These are phyloP conservation scores for Clamator glandarius DNA, from an alignment of 2,797 vertebrate genomes.

Conservation along the genomic window DNA sequence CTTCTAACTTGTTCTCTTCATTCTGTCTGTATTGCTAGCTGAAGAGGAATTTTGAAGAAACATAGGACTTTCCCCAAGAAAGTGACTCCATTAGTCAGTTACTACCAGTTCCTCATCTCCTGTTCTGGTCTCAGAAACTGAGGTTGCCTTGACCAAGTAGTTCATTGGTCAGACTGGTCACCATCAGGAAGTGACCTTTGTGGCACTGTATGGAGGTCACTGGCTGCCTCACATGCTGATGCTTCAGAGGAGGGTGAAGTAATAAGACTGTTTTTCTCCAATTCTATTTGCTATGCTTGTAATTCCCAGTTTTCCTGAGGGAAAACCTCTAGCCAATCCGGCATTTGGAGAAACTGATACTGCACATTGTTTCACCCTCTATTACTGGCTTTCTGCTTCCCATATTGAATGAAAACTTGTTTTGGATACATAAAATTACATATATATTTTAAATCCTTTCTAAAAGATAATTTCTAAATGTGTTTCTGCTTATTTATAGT, in stretches of 20 bases:
- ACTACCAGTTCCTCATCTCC: background rate
- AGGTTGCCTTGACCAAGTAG: background rate
- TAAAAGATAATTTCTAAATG: background rate
- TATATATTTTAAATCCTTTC: background rate
- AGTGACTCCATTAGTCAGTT: background rate
- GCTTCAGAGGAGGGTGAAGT: no score
- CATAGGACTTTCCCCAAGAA: background rate
- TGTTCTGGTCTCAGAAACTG: background rate
- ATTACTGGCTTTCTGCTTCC: background rate
- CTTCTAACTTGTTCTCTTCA: background rate
- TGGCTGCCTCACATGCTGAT: background rate
- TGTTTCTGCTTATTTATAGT: background rate
- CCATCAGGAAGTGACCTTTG: background rate
- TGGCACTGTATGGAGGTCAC: fast-evolving
- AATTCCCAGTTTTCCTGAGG: background rate
- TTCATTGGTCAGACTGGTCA: background rate
- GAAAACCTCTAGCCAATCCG: background rate
- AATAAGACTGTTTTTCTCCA: background rate
- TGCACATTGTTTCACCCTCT: background rate
- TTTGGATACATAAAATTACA: background rate
- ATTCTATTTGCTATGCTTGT: background rate
- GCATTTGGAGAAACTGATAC: background rate
- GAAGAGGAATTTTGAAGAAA: background rate
- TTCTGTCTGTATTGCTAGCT: background rate
- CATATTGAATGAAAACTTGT: background rate